phyloP scores from a whole-genome alignment of 2,113 vertebrate genomes.

The Ophthalmolycus amberensis region DNA sequence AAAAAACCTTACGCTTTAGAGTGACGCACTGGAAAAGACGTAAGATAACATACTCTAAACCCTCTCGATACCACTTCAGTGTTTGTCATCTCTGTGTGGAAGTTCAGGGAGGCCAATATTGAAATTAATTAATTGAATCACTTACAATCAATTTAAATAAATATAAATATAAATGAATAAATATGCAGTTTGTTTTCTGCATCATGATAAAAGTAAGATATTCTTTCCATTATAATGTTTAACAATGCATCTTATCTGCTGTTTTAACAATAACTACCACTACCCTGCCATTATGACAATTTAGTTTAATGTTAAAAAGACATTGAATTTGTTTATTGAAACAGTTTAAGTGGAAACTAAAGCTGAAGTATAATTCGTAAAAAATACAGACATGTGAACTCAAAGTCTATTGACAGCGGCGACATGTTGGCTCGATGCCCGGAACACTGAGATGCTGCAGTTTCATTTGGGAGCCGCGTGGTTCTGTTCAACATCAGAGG shows the following conservation, averaged over 20 bases:
- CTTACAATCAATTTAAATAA: not conserved
- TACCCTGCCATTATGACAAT: too few relatives aligned
- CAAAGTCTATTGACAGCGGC: constrained; percentile 24
- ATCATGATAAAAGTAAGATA: not conserved
- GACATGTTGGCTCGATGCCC: constrained; percentile 52
- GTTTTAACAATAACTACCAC: not conserved
- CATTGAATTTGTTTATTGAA: not conserved
- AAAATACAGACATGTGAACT: constrained; percentile 10
- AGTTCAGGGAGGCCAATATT: not conserved
- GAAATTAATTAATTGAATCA: not conserved
- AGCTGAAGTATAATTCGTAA: too few relatives aligned
- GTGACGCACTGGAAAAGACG: not conserved
- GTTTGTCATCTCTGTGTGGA: not conserved
- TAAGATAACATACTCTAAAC: not conserved
- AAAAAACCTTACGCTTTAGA: not conserved
- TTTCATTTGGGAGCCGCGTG: constrained; percentile 41
- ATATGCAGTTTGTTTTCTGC: not conserved
- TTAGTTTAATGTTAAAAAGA: too few relatives aligned
- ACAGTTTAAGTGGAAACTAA: not conserved
- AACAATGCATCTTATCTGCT: not conserved
- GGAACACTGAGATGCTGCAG: constrained; percentile 45
- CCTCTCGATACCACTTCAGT: not conserved
- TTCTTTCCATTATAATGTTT: not conserved
- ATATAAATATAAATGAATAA: not conserved
- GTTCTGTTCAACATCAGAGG: constrained; percentile 13